A percentile compares a stretch with the other conserved stretches of the same genome.
phyloP scores from a whole-genome alignment of 2,797 vertebrate species.

The Sebastes diploproa region DNA sequence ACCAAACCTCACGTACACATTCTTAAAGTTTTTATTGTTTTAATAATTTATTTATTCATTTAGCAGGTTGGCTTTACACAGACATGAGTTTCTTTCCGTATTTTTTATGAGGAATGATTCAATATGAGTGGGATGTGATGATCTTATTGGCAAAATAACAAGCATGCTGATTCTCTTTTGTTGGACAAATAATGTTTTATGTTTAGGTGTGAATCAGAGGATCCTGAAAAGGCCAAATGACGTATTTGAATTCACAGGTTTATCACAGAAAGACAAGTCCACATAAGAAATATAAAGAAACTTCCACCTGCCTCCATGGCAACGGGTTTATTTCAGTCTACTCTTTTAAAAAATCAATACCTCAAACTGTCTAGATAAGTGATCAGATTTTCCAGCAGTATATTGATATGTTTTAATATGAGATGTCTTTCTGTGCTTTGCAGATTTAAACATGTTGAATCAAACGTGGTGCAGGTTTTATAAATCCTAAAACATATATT shows the following conservation, averaged over 20 bases:
- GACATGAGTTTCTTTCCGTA: not conserved
- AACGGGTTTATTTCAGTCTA: conserved; percentile 44
- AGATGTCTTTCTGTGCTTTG: not conserved
- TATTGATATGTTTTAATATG: not conserved
- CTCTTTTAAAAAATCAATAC: conserved; percentile 39
- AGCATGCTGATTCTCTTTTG: not conserved
- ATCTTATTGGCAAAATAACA: not conserved
- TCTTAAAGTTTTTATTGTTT: not conserved
- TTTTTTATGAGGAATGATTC: not conserved
- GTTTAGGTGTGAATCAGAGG: not conserved
- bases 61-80: not conserved
- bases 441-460: not conserved
- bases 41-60: not conserved
- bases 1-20: not conserved
- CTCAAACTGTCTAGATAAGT: conserved; percentile 2
- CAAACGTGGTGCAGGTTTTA: not conserved
- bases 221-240: conserved; percentile 11
- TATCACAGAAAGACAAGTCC: not conserved
- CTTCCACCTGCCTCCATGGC: conserved; percentile 53
- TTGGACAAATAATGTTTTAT: not conserved
- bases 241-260: not conserved
- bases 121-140: not conserved
- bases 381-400: not conserved
- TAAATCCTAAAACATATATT: not conserved
- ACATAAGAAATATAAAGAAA: conserved; percentile 6